These are phyloP conservation scores for Cheilosia vulpina DNA, from an alignment of 2,888 invertebrate species.

Conservation along the genomic window DNA sequence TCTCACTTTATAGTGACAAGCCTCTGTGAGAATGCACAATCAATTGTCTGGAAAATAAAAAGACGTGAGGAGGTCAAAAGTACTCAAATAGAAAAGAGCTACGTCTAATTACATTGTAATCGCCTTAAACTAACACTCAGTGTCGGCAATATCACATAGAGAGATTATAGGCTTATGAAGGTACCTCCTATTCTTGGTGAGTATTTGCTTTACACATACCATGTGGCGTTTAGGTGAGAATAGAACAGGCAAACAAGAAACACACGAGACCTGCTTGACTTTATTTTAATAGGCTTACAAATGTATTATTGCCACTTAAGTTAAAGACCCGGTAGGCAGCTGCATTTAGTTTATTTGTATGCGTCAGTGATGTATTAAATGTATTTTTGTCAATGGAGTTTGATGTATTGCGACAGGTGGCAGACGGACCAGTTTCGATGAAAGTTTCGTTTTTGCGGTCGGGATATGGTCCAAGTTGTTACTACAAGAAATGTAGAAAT, in stretches of 20 bases:
- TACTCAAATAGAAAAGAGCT: slow-evolving; percentile 28
- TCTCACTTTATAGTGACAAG: background rate
- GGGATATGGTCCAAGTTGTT: too few species aligned
- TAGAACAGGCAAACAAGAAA: slow-evolving; percentile 7
- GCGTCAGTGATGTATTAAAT: slow-evolving; percentile 10
- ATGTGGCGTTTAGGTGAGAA: slow-evolving; percentile 1
- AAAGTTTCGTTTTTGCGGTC: too few species aligned
- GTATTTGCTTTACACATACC: slow-evolving; percentile 12
- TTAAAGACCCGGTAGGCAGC: slow-evolving; percentile 29
- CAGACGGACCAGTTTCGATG: too few species aligned
- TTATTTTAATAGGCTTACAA: slow-evolving; percentile 53
- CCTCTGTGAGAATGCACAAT: slow-evolving; percentile 12
- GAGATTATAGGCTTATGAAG: slow-evolving; percentile 43
- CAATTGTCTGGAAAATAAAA: slow-evolving; percentile 43
- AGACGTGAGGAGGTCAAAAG: slow-evolving; percentile 7
- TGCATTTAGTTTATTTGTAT: slow-evolving; percentile 22
- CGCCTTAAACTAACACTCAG: slow-evolving; percentile 48
- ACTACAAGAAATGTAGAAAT: too few species aligned
- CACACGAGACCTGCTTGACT: background rate
- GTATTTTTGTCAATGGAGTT: slow-evolving; percentile 8
- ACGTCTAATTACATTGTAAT: slow-evolving; percentile 63
- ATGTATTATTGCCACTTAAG: slow-evolving; percentile 44
- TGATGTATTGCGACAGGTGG: slow-evolving; percentile 23
- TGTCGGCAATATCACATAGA: slow-evolving; percentile 17
- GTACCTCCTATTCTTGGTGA: background rate